Evolutionary conservation across 2,113 vertebrate species (phyloP).

Genomic region (Phylloscopus trochilus): DNA sequence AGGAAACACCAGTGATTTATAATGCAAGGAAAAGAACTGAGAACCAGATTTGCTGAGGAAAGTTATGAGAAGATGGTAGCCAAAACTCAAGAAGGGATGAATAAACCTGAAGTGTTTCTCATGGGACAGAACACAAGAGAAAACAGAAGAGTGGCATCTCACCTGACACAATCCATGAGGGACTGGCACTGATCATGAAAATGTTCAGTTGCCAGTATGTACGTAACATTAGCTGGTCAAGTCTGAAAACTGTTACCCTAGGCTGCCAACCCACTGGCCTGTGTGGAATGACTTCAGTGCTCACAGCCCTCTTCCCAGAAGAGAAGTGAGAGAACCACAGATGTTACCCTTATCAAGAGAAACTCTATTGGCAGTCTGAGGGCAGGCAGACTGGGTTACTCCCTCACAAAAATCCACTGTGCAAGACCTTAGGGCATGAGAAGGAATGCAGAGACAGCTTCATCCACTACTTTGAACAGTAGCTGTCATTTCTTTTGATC

Average conservation of each 20-base stretch:
- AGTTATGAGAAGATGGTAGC: not conserved
- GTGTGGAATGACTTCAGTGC: not conserved
- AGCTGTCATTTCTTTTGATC: not conserved
- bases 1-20: not conserved
- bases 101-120: not conserved
- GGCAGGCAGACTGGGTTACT: accelerated
- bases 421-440: not conserved
- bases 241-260: not conserved
- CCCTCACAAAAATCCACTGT: not conserved
- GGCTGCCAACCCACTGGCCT: not conserved
- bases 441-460: not conserved
- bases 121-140: not conserved
- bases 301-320: not conserved
- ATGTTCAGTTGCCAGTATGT: not conserved
- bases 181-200: not conserved
- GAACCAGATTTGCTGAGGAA: not conserved
- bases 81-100: not conserved
- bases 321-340: not conserved
- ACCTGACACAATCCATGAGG: not conserved
- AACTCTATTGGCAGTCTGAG: not conserved
- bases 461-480: not conserved
- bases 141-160: not conserved
- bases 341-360: not conserved
- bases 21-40: not conserved
- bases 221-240: accelerated